These are phyloP conservation scores for Bombus huntii DNA, from an alignment of 1,140 invertebrate genomes.

Conservation along the genomic window DNA sequence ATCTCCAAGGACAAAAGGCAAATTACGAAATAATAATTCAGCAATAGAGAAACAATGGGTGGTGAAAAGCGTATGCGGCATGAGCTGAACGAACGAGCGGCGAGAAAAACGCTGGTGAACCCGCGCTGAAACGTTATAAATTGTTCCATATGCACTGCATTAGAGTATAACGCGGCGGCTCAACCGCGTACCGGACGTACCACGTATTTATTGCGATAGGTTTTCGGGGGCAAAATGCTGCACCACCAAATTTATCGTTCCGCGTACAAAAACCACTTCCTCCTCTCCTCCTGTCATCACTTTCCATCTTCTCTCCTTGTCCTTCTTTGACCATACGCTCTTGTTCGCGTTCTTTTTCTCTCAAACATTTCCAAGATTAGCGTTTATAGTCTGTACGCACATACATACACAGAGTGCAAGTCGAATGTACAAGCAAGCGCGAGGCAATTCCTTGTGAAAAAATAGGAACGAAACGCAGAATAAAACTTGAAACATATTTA, in stretches of 20 bases:
- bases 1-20: slow-evolving; percentile 43
- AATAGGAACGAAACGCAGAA: too few species aligned
- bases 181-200: slow-evolving; percentile 71
- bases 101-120: slow-evolving; percentile 42
- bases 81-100: slow-evolving; percentile 15
- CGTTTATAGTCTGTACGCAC: too few species aligned
- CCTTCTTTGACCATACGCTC: not conserved
- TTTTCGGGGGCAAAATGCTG: slow-evolving; percentile 77
- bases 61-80: slow-evolving; percentile 36
- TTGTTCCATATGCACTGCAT: slow-evolving; percentile 82
- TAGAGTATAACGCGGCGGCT: slow-evolving; percentile 75
- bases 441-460: too few species aligned
- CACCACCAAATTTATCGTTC: slow-evolving; percentile 78
- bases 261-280: slow-evolving; percentile 72
- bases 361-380: not conserved
- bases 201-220: slow-evolving; percentile 81
- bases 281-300: slow-evolving; percentile 42
- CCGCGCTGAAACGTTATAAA: slow-evolving; percentile 76
- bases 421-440: too few species aligned
- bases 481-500: too few species aligned
- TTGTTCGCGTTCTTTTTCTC: not conserved
- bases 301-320: slow-evolving; percentile 37
- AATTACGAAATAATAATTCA: slow-evolving; percentile 67
- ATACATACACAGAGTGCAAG: too few species aligned
- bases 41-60: slow-evolving; percentile 58